Base-by-base conservation (phyloP, 2,888 invertebrate species). In the Patella ulyssiponensis region DNA sequence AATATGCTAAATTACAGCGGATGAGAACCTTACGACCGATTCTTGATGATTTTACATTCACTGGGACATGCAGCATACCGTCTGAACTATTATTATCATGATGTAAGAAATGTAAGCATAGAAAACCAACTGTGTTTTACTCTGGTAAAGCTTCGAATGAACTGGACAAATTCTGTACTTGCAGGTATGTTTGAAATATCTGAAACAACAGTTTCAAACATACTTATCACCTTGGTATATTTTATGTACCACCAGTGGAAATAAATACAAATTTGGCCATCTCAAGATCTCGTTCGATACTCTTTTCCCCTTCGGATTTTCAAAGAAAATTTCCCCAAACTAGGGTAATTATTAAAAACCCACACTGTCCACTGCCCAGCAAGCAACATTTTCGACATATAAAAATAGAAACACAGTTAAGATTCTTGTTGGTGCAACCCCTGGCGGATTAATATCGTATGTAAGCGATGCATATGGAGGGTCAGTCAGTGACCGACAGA, bases 401-500 rank as follows among this genome's bases (percentile, higher is more conserved):
- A 77, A 77, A 69, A 74, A 33, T 33, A 33, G 33, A 33, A 33
- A 33, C 33, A 82, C 80, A 17, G 69, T 82, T 3, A 84, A 83
- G 75, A 69, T 79, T 69, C 64, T 82, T 0, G 76, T 83, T 51
- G 81, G 83, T 27, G 71, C 77, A 11, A 82, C 81, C 15, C 83
- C 83, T 15, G 81, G 84, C 69, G 82, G 82, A 23, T 69, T 83
- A 44, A 71, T 81, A 0, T 73, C 69, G 15, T 81, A 64, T 76
- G 76, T 84, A 3, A 78, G 77, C 5, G 14, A 53, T 33, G 80
- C 79, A 23, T 83, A 77, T 80, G 81, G 82, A 17, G 81, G 83
- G n/a, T 79, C 80, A 20, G 81, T 80, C 4, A 83, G 83, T 79
- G 83, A 84, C 70, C 76, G 84, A 14, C 83, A 83, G 69, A 82